Evolutionary conservation across 2,797 vertebrate species (phyloP), one percentile per base, ranked within the genome.

Genomic region (Bryconaethiops microstoma): DNA sequence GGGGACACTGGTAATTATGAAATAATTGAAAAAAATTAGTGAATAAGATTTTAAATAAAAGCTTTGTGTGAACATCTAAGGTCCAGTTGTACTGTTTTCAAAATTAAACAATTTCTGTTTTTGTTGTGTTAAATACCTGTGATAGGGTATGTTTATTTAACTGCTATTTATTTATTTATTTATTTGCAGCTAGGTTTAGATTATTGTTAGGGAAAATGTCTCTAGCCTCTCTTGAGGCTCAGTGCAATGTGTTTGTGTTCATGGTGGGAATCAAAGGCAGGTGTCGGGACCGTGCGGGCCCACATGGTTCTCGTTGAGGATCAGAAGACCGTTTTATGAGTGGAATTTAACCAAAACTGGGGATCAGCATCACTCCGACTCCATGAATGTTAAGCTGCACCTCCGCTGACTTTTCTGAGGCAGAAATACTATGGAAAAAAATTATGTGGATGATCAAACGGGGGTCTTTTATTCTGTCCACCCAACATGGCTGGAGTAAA

Each of bases 261-360:
- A 62, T 78, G 86, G 72, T 35, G 63, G 74, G 86, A 91, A 92
- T 90, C 80, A 81, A 89, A 90, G 60, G 55, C 89, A 91, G 90
- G 88, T 92, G 87, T 87, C 14, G 52, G n/a, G 63, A 73, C 63
- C 84, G 78, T 85, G 88, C 86, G 88, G 16, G 45, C 39, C 23
- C 87, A 87, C 73, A 75, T 88, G 85, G 64, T 82, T 87, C 67
- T 76, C 7, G 69, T 87, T 79, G 52, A 35, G 40, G 65, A 73
- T 52, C 59, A 76, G 70, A 67, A 19, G 45, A 62, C 72, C 67
- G 35, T 80, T 77, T 78, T 88, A 86, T 81, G 85, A 87, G 63
- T 21, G 84, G 77, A 86, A 77, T 89, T 85, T 79, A 71, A 77
- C 75, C 82, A 74, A 88, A 87, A 87, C 84, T 75, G 76, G 81